phyloP scores from a whole-genome alignment of 1,140 invertebrate genomes.

The Schlechtendalia chinensis region DNA sequence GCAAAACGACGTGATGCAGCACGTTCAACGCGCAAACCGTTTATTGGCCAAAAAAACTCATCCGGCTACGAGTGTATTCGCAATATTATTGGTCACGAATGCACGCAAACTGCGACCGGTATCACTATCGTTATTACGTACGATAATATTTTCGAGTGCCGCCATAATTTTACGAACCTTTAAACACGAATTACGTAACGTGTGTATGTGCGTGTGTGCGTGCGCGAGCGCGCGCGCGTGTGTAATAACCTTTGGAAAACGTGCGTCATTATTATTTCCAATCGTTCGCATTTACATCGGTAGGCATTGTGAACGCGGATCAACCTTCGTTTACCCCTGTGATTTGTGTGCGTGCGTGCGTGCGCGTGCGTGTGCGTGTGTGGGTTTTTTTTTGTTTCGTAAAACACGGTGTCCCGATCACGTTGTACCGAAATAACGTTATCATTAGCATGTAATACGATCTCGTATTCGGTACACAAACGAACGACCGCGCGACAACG shows the following conservation, averaged over 20 bases:
- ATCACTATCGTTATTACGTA: too few relatives aligned
- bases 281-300: background rate
- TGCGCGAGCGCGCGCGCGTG: background rate
- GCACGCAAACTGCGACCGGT: too few relatives aligned
- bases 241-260: background rate
- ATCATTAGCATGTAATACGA: background rate
- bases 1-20: too few relatives aligned
- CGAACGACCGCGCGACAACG: slow-evolving; percentile 32
- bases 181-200: background rate
- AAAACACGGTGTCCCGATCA: slow-evolving; percentile 19
- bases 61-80: too few relatives aligned
- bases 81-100: too few relatives aligned
- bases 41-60: too few relatives aligned
- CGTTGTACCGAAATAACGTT: slow-evolving; percentile 39
- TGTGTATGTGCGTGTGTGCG: too few relatives aligned
- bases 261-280: too few relatives aligned
- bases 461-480: background rate
- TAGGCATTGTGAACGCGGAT: background rate
- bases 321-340: background rate
- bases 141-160: background rate
- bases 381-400: background rate
- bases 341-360: too few relatives aligned
- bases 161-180: background rate
- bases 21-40: too few relatives aligned
- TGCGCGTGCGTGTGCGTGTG: too few relatives aligned